Percentiles rank a stretch among this genome's conserved stretches.
phyloP scores from a whole-genome alignment of 1,140 invertebrate genomes.

The Camponotus floridanus region DNA sequence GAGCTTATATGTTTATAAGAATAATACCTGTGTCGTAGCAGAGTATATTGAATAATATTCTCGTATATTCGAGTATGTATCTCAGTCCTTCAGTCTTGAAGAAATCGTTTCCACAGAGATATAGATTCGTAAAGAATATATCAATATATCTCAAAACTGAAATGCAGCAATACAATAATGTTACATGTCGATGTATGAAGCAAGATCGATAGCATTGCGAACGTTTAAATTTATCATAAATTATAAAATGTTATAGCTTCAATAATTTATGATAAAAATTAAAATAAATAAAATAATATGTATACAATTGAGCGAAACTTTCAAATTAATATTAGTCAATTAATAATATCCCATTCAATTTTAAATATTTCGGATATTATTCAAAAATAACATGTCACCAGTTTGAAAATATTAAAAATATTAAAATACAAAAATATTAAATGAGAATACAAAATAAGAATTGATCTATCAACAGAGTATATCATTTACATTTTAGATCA shows the following conservation, averaged over 20 bases:
- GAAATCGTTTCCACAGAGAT: conserved; percentile 43
- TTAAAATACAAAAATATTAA: background rate
- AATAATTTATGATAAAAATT: conserved; percentile 9
- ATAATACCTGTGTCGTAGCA: conserved; percentile 22
- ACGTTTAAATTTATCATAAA: conserved; percentile 48
- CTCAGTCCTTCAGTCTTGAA: conserved; percentile 16
- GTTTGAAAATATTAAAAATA: background rate
- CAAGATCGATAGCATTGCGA: conserved; percentile 29
- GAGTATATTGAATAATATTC: conserved; percentile 46
- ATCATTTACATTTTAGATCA: conserved; percentile 13
- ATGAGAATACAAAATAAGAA: conserved; percentile 27
- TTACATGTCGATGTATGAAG: conserved; percentile 12
- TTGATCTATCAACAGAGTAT: conserved; percentile 25
- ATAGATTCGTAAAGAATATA: conserved; percentile 13
- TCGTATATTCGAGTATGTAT: conserved; percentile 31
- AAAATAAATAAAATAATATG: conserved; percentile 15
- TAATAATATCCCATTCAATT: background rate
- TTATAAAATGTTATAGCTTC: conserved; percentile 11
- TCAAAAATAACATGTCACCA: conserved; percentile 1
- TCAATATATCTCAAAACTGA: conserved; percentile 25
- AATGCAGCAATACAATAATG: conserved; percentile 3
- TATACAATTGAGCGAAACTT: conserved; percentile 24
- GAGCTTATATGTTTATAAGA: conserved; percentile 41
- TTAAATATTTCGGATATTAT: conserved; percentile 24
- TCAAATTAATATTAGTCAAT: background rate